Percentiles rank a stretch among this genome's conserved stretches.
phyloP scores from a whole-genome alignment of 1,140 invertebrate species.

The Tetragnatha versicolor region DNA sequence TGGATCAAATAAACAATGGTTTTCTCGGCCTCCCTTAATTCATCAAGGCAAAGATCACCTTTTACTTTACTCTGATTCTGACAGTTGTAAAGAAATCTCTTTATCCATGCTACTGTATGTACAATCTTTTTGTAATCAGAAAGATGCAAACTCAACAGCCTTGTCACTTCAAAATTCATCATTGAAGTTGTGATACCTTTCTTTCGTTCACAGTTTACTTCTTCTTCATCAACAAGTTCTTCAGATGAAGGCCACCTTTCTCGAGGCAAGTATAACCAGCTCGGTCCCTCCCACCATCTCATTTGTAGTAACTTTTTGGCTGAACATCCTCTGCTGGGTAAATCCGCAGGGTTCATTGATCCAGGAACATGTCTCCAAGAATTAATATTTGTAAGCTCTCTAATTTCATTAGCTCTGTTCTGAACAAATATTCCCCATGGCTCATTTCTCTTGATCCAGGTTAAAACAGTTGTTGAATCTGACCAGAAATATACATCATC shows the following conservation, averaged over 20 bases:
- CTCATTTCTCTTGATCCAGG: neutral
- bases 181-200: neutral
- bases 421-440: neutral
- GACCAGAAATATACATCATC: slow-evolving; percentile 20
- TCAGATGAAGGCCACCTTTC: slow-evolving; percentile 23
- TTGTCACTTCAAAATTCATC: neutral
- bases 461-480: slow-evolving; percentile 9
- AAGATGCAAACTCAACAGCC: neutral
- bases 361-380: slow-evolving; percentile 7
- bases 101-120: neutral
- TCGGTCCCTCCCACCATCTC: slow-evolving; percentile 17
- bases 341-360: slow-evolving; percentile 6
- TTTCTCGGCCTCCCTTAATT: slow-evolving; percentile 3
- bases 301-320: neutral
- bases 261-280: neutral
- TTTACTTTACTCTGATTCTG: neutral
- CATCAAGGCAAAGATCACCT: neutral
- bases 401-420: slow-evolving; percentile 16
- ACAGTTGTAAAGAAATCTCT: neutral
- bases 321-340: neutral
- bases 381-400: neutral
- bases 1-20: neutral
- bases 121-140: neutral
- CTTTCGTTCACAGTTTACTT: slow-evolving; percentile 5
- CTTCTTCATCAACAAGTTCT: neutral